Evolutionary conservation across 2,888 invertebrate species (phyloP).

Genomic region (Dicranocentrus wangi): DNA sequence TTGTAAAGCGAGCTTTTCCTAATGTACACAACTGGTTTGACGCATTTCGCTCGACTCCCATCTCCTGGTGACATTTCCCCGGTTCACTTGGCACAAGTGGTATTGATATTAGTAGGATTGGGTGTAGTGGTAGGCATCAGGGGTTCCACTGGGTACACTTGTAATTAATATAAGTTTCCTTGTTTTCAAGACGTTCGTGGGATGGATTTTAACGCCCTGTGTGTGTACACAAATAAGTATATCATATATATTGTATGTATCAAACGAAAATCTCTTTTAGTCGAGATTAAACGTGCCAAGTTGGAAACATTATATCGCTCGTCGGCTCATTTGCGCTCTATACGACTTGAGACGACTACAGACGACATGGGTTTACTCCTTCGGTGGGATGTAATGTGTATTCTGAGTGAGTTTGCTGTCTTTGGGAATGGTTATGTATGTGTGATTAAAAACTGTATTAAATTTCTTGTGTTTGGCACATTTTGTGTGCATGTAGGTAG

Average conservation of each 20-base stretch:
- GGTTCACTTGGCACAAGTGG: conserved; percentile 54
- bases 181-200: neutral
- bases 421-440: too few species aligned
- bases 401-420: neutral
- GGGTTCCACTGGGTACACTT: too few species aligned
- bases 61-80: conserved; percentile 58
- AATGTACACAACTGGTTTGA: conserved; percentile 35
- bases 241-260: conserved; percentile 8
- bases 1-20: too few species aligned
- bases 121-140: neutral
- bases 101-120: conserved; percentile 40
- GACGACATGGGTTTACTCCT: conserved; percentile 37
- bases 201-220: too few species aligned
- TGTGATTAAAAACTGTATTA: conserved; percentile 49
- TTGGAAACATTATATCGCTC: conserved; percentile 42
- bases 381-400: neutral
- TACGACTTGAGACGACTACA: conserved; percentile 51
- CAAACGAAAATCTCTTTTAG: conserved; percentile 8
- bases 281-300: conserved; percentile 27
- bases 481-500: neutral
- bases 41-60: conserved; percentile 42
- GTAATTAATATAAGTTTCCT: neutral
- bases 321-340: conserved; percentile 59
- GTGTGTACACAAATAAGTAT: too few species aligned
- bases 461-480: conserved; percentile 45